Conservation (phyloP, 2,113 vertebrate species). For the Lycaon pictus region DNA sequence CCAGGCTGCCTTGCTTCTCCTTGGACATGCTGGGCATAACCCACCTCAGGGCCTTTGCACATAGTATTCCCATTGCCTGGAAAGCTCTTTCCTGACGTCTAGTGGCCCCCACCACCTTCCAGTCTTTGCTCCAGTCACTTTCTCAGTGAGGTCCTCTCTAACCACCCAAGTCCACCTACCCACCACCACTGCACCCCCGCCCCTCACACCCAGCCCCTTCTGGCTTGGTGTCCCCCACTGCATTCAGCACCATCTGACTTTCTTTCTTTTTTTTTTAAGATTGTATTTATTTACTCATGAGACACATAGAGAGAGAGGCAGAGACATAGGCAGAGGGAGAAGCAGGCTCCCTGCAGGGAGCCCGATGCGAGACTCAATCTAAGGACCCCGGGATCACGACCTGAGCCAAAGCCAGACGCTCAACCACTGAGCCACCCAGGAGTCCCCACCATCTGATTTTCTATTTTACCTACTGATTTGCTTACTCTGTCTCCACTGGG, state of each 20-base stretch:
- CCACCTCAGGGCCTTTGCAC: neutral
- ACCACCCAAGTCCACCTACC: neutral
- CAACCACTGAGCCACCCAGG: too few relatives aligned
- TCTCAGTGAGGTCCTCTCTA: neutral
- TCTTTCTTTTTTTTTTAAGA: neutral
- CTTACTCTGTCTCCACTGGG: neutral
- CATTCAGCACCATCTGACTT: neutral
- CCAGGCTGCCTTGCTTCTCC: neutral
- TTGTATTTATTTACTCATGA: too few relatives aligned
- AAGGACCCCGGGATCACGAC: too few relatives aligned
- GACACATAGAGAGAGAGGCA: too few relatives aligned
- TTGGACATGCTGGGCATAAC: too few relatives aligned
- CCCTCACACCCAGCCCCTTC: neutral
- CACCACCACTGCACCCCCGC: neutral
- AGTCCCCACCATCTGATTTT: too few relatives aligned
- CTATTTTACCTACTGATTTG: neutral
- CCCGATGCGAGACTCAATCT: too few relatives aligned
- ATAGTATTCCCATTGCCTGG: neutral
- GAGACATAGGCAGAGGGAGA: too few relatives aligned
- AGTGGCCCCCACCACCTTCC: neutral
- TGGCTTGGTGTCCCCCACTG: neutral
- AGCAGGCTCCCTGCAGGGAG: too few relatives aligned
- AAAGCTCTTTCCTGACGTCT: neutral
- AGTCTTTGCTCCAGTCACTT: neutral
- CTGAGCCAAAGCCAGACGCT: too few relatives aligned